These are phyloP conservation scores for Stichodactyla mertensii DNA, from an alignment of 64 coral and sea anemone species.

Conservation along the genomic window DNA sequence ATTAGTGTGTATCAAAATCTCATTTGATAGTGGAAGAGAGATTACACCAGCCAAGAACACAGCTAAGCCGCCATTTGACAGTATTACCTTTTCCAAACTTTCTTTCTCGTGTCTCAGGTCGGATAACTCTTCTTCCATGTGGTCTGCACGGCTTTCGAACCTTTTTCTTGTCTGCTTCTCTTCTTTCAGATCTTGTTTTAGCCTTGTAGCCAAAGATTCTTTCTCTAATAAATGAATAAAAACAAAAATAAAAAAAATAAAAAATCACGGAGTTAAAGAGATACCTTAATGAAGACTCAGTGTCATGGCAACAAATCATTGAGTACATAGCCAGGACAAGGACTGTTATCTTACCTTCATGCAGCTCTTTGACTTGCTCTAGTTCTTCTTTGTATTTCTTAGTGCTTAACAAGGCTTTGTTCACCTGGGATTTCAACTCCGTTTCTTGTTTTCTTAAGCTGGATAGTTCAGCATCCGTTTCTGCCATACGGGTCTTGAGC, in stretches of 20 bases:
- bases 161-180: constrained; percentile 93
- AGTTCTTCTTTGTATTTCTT: constrained; percentile 82
- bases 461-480: constrained; percentile 61
- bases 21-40: no score
- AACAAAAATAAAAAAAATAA: background rate
- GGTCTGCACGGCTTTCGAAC: constrained; percentile 65
- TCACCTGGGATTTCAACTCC: constrained; percentile 63
- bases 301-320: no score
- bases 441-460: constrained; percentile 73
- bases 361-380: constrained; percentile 64
- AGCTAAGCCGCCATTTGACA: background rate
- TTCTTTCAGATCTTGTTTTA: constrained; percentile 78
- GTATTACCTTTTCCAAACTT: constrained; percentile 78
- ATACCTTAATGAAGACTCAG: no score
- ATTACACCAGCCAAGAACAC: background rate
- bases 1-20: no score
- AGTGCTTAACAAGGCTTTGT: constrained; percentile 49
- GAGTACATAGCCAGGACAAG: no score
- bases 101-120: constrained; percentile 91
- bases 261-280: no score
- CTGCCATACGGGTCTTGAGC: constrained; percentile 74
- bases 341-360: constrained; percentile 47
- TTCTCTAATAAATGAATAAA: constrained; percentile 49
- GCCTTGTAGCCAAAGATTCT: constrained; percentile 45
- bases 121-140: constrained; percentile 79